These are phyloP conservation scores for Listrodromus nycthemerus DNA, from an alignment of 2,888 invertebrate species.

Conservation along the genomic window DNA sequence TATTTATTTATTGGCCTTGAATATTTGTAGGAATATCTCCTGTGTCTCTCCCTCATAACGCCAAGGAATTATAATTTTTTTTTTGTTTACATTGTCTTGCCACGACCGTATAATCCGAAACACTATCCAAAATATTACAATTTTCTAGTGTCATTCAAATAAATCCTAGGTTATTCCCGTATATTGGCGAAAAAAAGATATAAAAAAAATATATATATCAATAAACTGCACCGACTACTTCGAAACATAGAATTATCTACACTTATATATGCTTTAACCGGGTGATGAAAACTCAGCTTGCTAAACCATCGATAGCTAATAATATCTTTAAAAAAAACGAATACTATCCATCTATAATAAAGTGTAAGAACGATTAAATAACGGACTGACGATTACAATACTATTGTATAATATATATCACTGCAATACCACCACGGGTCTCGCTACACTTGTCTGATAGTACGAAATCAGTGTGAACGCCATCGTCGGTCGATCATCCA, in stretches of 20 bases:
- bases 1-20: slow-evolving; percentile 53
- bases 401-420: slow-evolving; percentile 43
- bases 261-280: slow-evolving; percentile 19
- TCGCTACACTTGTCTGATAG: slow-evolving; percentile 21
- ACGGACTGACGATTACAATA: slow-evolving; percentile 18
- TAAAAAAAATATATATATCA: slow-evolving; percentile 1
- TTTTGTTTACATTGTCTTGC: slow-evolving; percentile 31
- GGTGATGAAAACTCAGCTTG: slow-evolving; percentile 18
- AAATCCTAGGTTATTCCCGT: slow-evolving; percentile 3
- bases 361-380: slow-evolving; percentile 15
- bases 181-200: slow-evolving; percentile 5
- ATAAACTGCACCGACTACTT: slow-evolving; percentile 33
- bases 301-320: slow-evolving; percentile 30
- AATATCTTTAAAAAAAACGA: slow-evolving; percentile 48
- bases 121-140: slow-evolving; percentile 47
- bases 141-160: slow-evolving; percentile 42
- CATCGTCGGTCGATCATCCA: slow-evolving; percentile 40
- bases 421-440: slow-evolving; percentile 34
- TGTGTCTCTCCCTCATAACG: slow-evolving; percentile 1
- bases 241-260: slow-evolving; percentile 30
- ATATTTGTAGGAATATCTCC: slow-evolving; percentile 35
- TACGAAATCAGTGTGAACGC: slow-evolving; percentile 8
- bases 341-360: slow-evolving; percentile 56
- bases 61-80: slow-evolving; percentile 17
- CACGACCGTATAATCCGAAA: slow-evolving; percentile 43